Evolutionary conservation across 2,888 invertebrate genomes (phyloP).

Genomic region (Dendrolimus houi): DNA sequence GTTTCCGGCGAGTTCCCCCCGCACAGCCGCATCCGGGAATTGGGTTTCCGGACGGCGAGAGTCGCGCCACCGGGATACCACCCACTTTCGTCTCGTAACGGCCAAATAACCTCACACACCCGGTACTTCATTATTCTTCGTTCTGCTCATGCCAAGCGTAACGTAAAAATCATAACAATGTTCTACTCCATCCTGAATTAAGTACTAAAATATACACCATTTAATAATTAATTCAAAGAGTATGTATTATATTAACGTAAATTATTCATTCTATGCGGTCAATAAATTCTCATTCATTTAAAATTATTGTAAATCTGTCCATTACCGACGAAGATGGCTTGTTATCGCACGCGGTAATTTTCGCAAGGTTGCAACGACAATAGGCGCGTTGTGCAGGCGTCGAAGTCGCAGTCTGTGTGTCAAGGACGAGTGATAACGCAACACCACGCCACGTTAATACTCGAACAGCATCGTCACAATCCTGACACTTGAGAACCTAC

Average conservation of each 20-base stretch:
- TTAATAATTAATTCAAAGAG: no score
- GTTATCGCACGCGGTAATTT: slow-evolving; percentile 60
- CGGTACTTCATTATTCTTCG: not conserved
- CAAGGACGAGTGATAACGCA: slow-evolving; percentile 71
- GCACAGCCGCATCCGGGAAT: slow-evolving; percentile 75
- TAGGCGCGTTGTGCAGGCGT: slow-evolving; percentile 64
- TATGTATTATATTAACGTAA: no score
- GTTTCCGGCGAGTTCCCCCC: slow-evolving; percentile 74
- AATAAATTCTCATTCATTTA: no score
- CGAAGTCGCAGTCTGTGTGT: slow-evolving; percentile 59
- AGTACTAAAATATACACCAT: no score
- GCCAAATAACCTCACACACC: slow-evolving; percentile 20
- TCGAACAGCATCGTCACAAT: no score
- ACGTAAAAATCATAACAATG: not conserved
- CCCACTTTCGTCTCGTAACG: slow-evolving; percentile 65
- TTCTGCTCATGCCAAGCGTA: not conserved
- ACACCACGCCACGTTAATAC: slow-evolving; percentile 15
- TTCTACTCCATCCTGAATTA: no score
- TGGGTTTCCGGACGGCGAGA: slow-evolving; percentile 73
- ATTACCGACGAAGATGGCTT: slow-evolving; percentile 32
- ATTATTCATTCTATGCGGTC: no score
- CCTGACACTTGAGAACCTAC: no score
- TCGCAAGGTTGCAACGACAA: slow-evolving; percentile 71
- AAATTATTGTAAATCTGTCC: no score
- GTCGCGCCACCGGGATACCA: slow-evolving; percentile 59